Conservation (phyloP, 1,140 invertebrate genomes). For the Lasaia peninsularis region DNA sequence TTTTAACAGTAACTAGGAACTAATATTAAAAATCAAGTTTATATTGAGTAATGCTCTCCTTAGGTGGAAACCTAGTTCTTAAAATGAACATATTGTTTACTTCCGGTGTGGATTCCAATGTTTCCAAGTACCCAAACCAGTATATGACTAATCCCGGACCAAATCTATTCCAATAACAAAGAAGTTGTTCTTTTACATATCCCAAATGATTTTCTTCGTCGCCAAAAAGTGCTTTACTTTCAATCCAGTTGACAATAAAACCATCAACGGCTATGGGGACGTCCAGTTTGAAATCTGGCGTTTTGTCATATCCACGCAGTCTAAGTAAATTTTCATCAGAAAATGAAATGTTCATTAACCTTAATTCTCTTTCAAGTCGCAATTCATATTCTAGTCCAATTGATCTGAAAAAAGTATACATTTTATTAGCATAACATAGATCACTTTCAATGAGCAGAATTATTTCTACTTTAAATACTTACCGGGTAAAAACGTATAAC, state of each 20-base stretch:
- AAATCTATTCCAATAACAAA: constrained; percentile 96
- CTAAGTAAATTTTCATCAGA: constrained; percentile 90
- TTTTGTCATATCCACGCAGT: constrained; percentile 93
- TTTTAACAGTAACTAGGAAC: too few species aligned
- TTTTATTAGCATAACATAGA: too few species aligned
- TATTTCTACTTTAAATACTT: too few species aligned
- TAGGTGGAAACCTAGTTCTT: constrained; percentile 45
- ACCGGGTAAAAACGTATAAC: too few species aligned
- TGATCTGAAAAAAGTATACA: constrained; percentile 48
- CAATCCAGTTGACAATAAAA: constrained; percentile 95
- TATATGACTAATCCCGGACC: constrained; percentile 96
- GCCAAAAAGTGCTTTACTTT: constrained; percentile 96
- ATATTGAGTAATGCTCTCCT: constrained; percentile 60
- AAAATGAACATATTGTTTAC: constrained; percentile 71
- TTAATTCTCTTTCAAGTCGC: constrained; percentile 63
- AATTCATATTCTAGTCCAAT: constrained; percentile 74
- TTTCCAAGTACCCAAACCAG: constrained; percentile 95
- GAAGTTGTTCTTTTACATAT: constrained; percentile 92
- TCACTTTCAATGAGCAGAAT: too few species aligned
- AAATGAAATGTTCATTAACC: constrained; percentile 78
- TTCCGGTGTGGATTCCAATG: constrained; percentile 65
- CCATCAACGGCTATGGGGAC: constrained; percentile 92
- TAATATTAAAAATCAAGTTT: constrained; percentile 43
- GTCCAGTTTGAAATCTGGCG: constrained; percentile 94
- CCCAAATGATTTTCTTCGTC: constrained; percentile 88